A percentile compares a stretch with the other conserved stretches of the same genome.
Evolutionary conservation across 2,113 vertebrate genomes (phyloP).

Genomic region (Corythornis vintsioides): DNA sequence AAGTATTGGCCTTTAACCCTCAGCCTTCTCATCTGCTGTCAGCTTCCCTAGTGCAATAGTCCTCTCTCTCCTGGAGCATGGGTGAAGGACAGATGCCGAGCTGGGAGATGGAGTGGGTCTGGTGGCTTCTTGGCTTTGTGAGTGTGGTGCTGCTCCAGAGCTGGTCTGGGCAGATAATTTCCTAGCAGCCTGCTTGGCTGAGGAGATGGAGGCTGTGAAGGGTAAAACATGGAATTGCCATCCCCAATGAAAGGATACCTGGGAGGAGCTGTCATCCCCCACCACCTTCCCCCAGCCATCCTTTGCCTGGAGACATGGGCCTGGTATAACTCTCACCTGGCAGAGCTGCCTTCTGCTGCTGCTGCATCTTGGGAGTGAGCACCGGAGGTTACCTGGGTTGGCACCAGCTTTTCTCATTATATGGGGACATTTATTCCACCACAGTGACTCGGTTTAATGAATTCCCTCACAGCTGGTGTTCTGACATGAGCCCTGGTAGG

Average conservation of each 20-base stretch:
- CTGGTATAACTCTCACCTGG: background rate
- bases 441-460: constrained; percentile 58
- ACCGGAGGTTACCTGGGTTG: background rate
- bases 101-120: background rate
- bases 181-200: background rate
- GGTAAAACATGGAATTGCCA: background rate
- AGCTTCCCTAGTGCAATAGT: background rate
- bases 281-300: background rate
- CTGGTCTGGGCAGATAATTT: fast-evolving
- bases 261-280: background rate
- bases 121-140: background rate
- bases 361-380: fast-evolving
- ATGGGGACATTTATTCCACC: constrained; percentile 59
- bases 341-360: background rate
- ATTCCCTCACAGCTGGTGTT: constrained; percentile 50
- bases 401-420: constrained; percentile 40
- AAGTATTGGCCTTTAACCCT: background rate
- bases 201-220: constrained; percentile 17
- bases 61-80: fast-evolving
- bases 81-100: background rate
- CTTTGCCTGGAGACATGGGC: background rate
- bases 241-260: background rate
- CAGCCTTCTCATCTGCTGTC: background rate
- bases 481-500: background rate
- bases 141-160: background rate